Evolutionary conservation across 2,113 vertebrate species (phyloP).

Genomic region (Paraplagusia blochii): DNA sequence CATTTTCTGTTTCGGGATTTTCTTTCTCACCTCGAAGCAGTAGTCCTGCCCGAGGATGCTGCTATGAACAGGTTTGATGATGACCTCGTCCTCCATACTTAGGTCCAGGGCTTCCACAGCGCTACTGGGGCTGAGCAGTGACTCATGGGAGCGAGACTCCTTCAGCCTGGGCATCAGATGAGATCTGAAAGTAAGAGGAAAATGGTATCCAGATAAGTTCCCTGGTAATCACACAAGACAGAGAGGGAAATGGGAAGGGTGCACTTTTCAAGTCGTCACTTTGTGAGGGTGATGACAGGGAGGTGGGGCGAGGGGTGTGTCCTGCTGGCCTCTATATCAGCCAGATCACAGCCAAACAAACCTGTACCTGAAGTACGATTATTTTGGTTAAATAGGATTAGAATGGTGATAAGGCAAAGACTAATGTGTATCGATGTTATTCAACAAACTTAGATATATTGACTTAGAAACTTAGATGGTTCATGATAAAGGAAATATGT

Average conservation of each 20-base stretch:
- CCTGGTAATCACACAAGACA: conserved; percentile 8
- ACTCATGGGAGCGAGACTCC: conserved; percentile 98
- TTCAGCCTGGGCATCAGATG: conserved; percentile 99
- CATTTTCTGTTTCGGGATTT: too few relatives aligned
- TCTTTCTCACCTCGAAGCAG: conserved; percentile 89
- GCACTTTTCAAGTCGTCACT: conserved; percentile 21
- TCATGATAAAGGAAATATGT: too few relatives aligned
- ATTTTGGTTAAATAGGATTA: not conserved
- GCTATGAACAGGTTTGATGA: conserved; percentile 96
- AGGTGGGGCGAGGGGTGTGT: too few relatives aligned
- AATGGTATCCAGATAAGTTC: conserved; percentile 41
- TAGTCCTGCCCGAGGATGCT: conserved; percentile 98
- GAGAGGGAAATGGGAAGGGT: conserved; percentile 18
- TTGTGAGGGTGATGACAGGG: conserved; percentile 35
- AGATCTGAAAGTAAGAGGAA: conserved; percentile 78
- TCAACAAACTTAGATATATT: too few relatives aligned
- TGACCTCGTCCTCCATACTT: conserved; percentile 98
- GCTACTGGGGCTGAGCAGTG: conserved; percentile 95
- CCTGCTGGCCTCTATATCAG: conserved; percentile 38
- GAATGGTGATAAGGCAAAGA: not conserved
- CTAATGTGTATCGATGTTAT: too few relatives aligned
- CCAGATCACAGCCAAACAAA: conserved; percentile 15
- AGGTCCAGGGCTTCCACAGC: conserved; percentile 97
- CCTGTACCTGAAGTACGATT: not conserved
- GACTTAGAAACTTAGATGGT: too few relatives aligned